Percentiles rank a stretch among this genome's conserved stretches.
Evolutionary conservation across 2,888 invertebrate species (phyloP).

Genomic region (Drosophila testacea): DNA sequence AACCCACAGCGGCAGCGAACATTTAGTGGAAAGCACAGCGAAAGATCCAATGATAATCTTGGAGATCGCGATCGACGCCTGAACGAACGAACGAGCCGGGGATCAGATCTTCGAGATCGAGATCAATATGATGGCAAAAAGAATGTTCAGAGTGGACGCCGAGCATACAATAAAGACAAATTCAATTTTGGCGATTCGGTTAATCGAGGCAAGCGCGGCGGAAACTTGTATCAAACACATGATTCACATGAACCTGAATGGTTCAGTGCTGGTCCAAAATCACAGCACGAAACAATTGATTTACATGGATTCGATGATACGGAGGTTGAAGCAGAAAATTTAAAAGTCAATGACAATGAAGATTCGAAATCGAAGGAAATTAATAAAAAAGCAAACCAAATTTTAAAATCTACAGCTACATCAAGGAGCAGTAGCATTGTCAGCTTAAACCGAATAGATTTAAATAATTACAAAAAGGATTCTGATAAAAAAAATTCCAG

Average conservation of each 20-base stretch:
- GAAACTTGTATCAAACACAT: constrained; percentile 73
- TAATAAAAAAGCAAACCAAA: not conserved
- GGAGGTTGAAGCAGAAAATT: constrained; percentile 84
- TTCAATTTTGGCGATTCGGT: constrained; percentile 36
- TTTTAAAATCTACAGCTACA: not conserved
- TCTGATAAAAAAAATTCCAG: constrained; percentile 5
- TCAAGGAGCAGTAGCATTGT: constrained; percentile 48
- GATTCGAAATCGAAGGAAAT: constrained; percentile 13
- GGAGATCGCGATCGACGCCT: constrained; percentile 85
- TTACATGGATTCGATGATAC: constrained; percentile 93
- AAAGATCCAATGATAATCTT: constrained; percentile 36
- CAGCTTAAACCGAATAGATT: constrained; percentile 39
- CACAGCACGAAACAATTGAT: constrained; percentile 96
- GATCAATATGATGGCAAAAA: constrained; percentile 70
- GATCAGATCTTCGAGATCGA: constrained; percentile 56
- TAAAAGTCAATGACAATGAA: constrained; percentile 6
- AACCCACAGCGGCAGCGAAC: constrained; percentile 53
- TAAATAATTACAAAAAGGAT: constrained; percentile 23
- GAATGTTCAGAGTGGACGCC: constrained; percentile 41
- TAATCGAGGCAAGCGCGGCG: constrained; percentile 51
- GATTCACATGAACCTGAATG: constrained; percentile 93
- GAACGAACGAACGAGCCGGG: constrained; percentile 86
- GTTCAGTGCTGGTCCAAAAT: constrained; percentile 95
- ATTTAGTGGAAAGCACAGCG: constrained; percentile 39
- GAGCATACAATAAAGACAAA: constrained; percentile 55